A percentile compares a stretch with the other conserved stretches of the same genome.
phyloP scores from a whole-genome alignment of 2,797 vertebrate genomes.

The Chelon labrosus region DNA sequence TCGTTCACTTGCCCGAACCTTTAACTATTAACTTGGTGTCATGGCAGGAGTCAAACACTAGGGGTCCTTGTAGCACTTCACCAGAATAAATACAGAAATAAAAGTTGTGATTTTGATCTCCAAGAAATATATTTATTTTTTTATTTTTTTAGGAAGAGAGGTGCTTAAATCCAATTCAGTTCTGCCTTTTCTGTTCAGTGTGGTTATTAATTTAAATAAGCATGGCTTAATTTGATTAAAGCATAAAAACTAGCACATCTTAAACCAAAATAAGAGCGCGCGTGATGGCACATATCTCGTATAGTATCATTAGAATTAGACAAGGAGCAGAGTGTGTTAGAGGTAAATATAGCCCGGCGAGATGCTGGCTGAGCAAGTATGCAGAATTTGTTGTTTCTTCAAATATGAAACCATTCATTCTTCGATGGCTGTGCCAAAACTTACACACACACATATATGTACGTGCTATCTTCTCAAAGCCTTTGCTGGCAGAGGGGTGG shows the following conservation, averaged over 20 bases:
- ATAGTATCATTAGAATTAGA: constrained; percentile 26
- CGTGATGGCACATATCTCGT: not conserved
- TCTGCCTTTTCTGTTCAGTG: constrained; percentile 20
- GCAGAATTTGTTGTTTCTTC: constrained; percentile 44
- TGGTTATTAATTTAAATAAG: constrained; percentile 24
- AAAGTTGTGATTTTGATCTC: constrained; percentile 14
- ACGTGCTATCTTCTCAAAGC: constrained; percentile 31
- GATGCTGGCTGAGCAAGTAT: constrained; percentile 35
- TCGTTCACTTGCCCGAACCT: too few species aligned
- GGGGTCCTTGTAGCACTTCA: constrained; percentile 58
- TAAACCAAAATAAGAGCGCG: not conserved
- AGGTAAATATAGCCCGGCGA: constrained; percentile 18
- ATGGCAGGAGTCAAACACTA: constrained; percentile 54
- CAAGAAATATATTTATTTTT: not conserved
- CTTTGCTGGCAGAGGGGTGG: constrained; percentile 22
- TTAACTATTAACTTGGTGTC: constrained; percentile 10
- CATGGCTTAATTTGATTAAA: constrained; percentile 29
- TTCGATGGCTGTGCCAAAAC: constrained; percentile 33
- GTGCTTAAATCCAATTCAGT: not conserved
- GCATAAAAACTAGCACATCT: constrained; percentile 3
- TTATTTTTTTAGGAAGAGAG: not conserved
- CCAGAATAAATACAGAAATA: not conserved
- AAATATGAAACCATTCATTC: constrained; percentile 46
- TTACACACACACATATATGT: not conserved
- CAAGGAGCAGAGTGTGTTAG: constrained; percentile 17